Base-by-base conservation (phyloP, 2,888 invertebrate genomes). In the Xanthia togata region DNA sequence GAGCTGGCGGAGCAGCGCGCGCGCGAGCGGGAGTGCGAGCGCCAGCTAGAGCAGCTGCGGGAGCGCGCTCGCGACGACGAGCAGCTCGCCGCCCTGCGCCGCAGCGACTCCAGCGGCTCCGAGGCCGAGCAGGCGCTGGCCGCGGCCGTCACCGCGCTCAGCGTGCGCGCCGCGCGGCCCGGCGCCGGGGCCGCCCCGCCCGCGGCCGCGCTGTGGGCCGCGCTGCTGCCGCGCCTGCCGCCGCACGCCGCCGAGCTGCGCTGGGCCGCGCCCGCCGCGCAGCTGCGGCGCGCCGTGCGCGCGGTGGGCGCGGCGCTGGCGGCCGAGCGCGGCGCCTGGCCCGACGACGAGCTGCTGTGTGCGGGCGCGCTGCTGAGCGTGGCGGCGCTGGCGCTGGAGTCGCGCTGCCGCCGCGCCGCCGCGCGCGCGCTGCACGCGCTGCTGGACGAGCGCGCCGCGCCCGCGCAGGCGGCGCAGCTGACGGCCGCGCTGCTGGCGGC, bases 121-220 rank as follows among this genome's bases (percentile, higher is more conserved):
- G 92, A 92, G 84, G 87, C 88, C 76, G 92, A 91, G 82, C 89
- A 85, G 44, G 86, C 82, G 83, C 87, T 90, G 73, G 90, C 89
- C 71, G 89, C 87, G 35, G 90, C 88, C 35, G 89, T 87, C 77
- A 68, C 65, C 69, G 87, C 86, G 72, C 87, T 90, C 72, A 71
- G 69, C 38, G 88, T 86, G 82, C 63, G 57, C 50, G 64, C 60
- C 59, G 20, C 53, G 47, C 70, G 74, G 71, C 38, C 63, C 60
- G 26, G 35, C 41, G 67, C 47, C 65, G 60, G 69, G 50, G 67
- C 12, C 69, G 50, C 74, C 50, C 73, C 55, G 67, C 50, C 67
- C 79, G 35, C 70, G 44, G 68, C 64, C 68, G 82, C 74, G 47
- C 73, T 78, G 73, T 82, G 71, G 65, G 73, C 84, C 75, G 85